Percentiles rank a stretch among this genome's conserved stretches.
Evolutionary conservation across 2,888 invertebrate species (phyloP).

Genomic region (Philonicus albiceps): DNA sequence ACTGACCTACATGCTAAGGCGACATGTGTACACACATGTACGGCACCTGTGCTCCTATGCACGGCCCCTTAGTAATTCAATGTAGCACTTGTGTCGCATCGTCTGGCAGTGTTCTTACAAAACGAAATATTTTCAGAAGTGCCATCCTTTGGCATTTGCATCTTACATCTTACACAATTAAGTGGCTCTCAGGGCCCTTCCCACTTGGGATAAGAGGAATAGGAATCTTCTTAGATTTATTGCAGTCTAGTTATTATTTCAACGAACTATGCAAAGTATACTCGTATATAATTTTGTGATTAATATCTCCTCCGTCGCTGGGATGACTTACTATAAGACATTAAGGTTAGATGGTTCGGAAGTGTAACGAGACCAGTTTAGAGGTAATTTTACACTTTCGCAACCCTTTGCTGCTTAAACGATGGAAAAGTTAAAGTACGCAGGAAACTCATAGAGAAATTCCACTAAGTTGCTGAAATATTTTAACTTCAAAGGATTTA

Average conservation of each 20-base stretch:
- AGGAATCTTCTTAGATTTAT: slow-evolving; percentile 3
- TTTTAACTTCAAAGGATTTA: background rate
- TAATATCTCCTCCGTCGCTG: background rate
- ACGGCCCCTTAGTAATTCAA: background rate
- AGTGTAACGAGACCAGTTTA: background rate
- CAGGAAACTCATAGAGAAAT: background rate
- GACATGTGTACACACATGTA: background rate
- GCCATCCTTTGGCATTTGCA: background rate
- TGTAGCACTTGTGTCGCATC: slow-evolving; percentile 1
- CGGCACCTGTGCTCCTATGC: background rate
- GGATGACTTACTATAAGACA: background rate
- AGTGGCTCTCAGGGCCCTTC: background rate
- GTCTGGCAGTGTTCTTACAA: background rate
- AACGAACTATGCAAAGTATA: background rate
- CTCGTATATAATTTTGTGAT: background rate
- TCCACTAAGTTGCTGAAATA: background rate
- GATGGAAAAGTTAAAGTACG: background rate
- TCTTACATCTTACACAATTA: slow-evolving; percentile 6
- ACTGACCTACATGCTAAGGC: slow-evolving; percentile 5
- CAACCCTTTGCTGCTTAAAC: background rate
- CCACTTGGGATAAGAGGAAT: background rate
- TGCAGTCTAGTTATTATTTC: background rate
- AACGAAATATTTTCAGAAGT: background rate
- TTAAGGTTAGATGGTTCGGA: background rate
- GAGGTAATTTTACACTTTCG: background rate